Evolutionary conservation across 2,113 vertebrate species (phyloP).

Genomic region (Trematomus loennbergii): DNA sequence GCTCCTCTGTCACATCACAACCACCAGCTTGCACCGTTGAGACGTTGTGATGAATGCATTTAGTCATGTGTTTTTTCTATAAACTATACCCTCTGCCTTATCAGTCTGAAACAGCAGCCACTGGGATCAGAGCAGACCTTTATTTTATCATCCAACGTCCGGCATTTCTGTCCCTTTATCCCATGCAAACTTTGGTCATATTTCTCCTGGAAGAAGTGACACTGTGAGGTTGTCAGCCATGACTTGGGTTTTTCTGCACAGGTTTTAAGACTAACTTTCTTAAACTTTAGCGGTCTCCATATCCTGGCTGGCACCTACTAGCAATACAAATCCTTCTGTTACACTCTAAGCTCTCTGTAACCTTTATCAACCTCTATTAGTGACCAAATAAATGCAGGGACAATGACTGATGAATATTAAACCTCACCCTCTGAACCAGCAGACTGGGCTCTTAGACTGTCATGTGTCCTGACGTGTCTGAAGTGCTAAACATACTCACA

Average conservation of each 20-base stretch:
- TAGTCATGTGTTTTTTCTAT: background rate
- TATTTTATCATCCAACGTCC: slow-evolving; percentile 5
- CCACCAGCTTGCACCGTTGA: slow-evolving; percentile 26
- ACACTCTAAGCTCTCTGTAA: background rate
- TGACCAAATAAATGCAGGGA: background rate
- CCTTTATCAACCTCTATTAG: background rate
- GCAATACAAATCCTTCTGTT: background rate
- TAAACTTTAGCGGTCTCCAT: background rate
- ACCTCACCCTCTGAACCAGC: background rate
- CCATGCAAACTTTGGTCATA: background rate
- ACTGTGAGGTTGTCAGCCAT: background rate
- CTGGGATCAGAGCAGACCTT: slow-evolving; percentile 10
- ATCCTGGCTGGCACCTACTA: background rate
- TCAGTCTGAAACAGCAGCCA: slow-evolving; percentile 39
- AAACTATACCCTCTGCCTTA: slow-evolving; percentile 20
- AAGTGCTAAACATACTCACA: background rate
- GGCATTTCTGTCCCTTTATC: background rate
- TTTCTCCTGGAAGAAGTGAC: slow-evolving; percentile 5
- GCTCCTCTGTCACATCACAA: background rate
- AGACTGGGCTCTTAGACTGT: background rate
- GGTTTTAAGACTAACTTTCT: background rate
- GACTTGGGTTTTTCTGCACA: background rate
- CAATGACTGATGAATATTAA: background rate
- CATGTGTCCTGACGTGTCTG: background rate
- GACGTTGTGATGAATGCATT: slow-evolving; percentile 34